Percentiles rank a stretch among this genome's conserved stretches.
These are phyloP conservation scores for Balaenoptera acutorostrata DNA, from an alignment of 2,113 vertebrate genomes.

Conservation along the genomic window DNA sequence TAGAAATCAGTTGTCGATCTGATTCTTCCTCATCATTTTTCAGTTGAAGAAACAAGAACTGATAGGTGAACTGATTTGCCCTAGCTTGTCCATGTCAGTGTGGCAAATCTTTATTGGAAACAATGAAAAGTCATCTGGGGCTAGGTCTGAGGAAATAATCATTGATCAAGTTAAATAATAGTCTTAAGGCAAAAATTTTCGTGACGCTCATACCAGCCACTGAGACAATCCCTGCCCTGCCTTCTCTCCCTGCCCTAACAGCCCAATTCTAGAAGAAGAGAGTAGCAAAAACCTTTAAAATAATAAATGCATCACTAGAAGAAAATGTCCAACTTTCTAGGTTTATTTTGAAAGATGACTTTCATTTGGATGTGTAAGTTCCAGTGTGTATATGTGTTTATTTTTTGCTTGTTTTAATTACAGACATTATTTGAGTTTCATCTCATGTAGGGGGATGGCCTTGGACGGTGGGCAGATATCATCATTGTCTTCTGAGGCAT, in stretches of 20 bases:
- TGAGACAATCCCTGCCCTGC: background rate
- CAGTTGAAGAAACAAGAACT: background rate
- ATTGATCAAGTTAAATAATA: background rate
- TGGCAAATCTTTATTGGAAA: background rate
- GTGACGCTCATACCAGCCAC: background rate
- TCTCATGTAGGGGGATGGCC: background rate
- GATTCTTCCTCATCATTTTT: background rate
- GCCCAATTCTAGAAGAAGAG: background rate
- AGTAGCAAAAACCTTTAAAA: background rate
- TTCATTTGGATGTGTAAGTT: background rate
- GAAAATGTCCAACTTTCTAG: background rate
- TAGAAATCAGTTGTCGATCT: background rate
- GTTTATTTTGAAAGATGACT: background rate
- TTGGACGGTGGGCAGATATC: background rate
- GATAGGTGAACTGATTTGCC: background rate
- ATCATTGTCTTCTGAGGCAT: background rate
- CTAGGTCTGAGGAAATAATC: background rate
- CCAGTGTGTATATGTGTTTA: background rate
- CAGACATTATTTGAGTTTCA: background rate
- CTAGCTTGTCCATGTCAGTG: background rate
- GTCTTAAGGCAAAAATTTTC: background rate
- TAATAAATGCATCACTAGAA: background rate
- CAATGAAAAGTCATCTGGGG: background rate
- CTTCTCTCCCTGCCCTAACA: background rate
- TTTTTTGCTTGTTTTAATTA: conserved; percentile 13